phyloP scores from a whole-genome alignment of 1,140 invertebrate genomes.

The Tetranychus urticae region DNA sequence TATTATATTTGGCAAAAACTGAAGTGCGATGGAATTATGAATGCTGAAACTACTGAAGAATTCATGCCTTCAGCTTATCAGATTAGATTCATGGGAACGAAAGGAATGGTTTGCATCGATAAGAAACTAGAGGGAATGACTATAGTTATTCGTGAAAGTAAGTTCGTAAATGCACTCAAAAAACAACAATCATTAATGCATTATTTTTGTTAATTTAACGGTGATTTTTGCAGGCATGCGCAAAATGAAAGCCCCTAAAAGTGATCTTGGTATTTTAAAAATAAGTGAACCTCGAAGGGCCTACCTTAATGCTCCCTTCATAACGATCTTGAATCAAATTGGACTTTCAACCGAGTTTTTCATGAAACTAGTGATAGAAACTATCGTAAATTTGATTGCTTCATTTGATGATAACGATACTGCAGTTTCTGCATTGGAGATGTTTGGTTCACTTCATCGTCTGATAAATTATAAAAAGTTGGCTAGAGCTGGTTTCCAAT shows the following conservation, averaged over 20 bases:
- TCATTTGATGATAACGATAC: constrained; percentile 9
- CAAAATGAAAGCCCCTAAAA: constrained; percentile 9
- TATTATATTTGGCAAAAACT: constrained; percentile 5
- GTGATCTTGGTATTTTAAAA: constrained; percentile 2
- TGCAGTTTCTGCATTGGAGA: constrained; percentile 4
- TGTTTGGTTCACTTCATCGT: neutral
- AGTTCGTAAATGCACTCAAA: neutral
- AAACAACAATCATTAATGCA: no score
- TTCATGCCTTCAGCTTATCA: constrained; percentile 12
- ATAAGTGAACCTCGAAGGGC: constrained; percentile 1
- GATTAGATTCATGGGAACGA: constrained; percentile 14
- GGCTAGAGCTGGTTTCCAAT: constrained; percentile 2
- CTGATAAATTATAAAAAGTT: neutral
- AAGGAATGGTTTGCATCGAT: constrained; percentile 13
- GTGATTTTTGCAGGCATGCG: constrained; percentile 3
- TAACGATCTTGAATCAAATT: constrained; percentile 13
- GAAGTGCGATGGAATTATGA: neutral
- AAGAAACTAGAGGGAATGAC: constrained; percentile 1
- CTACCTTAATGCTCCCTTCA: constrained; percentile 12
- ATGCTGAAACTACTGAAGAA: no score
- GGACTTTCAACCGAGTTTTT: constrained; percentile 5
- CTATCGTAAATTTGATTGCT: constrained; percentile 6
- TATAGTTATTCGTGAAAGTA: constrained; percentile 11
- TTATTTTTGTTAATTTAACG: no score
- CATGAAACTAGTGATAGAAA: constrained; percentile 4